Conservation (phyloP, 2,113 vertebrate species). For the Pao palembangensis region DNA sequence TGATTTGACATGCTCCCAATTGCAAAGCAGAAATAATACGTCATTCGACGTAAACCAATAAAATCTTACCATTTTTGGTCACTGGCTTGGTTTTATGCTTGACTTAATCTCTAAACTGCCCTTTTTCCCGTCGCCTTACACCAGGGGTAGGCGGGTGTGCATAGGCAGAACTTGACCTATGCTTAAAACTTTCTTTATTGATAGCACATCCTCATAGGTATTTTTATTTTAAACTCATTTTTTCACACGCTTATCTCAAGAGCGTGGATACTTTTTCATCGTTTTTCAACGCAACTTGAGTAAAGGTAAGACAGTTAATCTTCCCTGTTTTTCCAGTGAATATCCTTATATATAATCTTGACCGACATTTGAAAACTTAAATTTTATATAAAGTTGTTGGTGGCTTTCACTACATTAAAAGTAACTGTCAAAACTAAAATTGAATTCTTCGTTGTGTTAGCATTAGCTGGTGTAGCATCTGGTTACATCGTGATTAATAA, state of each 20-base stretch:
- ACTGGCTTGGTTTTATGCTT: slow-evolving; percentile 40
- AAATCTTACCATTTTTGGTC: slow-evolving; percentile 19
- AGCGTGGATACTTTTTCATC: not conserved
- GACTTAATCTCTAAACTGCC: slow-evolving; percentile 36
- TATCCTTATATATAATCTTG: not conserved
- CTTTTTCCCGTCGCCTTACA: slow-evolving; percentile 62
- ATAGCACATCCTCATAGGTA: slow-evolving; percentile 61
- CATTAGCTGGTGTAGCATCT: slow-evolving; percentile 33
- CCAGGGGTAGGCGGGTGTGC: slow-evolving; percentile 81
- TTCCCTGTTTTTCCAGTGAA: not conserved
- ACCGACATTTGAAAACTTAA: not conserved
- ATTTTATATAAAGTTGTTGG: not conserved
- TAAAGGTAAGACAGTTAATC: slow-evolving; percentile 50
- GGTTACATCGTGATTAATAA: not conserved
- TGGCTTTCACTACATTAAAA: not conserved
- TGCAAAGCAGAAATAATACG: fast-evolving
- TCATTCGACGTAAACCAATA: slow-evolving; percentile 48
- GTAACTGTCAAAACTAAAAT: not conserved
- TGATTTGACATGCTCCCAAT: slow-evolving; percentile 40
- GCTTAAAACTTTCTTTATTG: slow-evolving; percentile 71
- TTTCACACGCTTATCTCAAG: slow-evolving; percentile 23
- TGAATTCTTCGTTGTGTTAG: slow-evolving; percentile 1
- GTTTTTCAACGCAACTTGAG: slow-evolving; percentile 25
- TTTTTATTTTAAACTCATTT: slow-evolving; percentile 31
- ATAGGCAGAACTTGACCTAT: slow-evolving; percentile 46